These are phyloP conservation scores for Pyrocephalus nanus DNA, from an alignment of 2,797 vertebrate species.

Conservation along the genomic window DNA sequence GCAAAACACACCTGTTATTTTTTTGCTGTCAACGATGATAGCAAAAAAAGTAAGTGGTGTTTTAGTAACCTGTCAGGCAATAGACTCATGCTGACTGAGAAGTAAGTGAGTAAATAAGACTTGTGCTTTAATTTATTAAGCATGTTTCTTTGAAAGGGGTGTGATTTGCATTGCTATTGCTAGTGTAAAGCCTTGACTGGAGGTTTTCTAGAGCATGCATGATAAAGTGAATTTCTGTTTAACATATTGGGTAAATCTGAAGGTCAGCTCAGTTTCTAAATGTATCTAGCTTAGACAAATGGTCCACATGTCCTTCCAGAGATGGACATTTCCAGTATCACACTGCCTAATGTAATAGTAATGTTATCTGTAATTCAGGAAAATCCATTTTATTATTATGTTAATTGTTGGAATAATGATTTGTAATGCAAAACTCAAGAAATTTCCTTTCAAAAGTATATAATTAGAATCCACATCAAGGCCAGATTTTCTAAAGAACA, in stretches of 20 bases:
- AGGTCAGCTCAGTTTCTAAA: neutral
- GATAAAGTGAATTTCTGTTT: neutral
- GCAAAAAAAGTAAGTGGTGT: neutral
- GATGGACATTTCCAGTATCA: neutral
- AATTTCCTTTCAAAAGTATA: neutral
- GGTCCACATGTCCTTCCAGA: accelerated
- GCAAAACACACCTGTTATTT: neutral
- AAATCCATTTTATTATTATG: neutral
- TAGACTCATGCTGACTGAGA: neutral
- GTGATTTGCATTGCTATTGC: neutral
- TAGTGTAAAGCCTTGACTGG: neutral
- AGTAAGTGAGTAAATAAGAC: neutral
- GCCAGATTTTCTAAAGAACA: neutral
- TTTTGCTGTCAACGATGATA: neutral
- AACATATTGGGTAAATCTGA: neutral
- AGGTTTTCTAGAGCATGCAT: neutral
- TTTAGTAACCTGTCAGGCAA: constrained; percentile 11
- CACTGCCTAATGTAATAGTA: neutral
- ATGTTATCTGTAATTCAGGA: neutral
- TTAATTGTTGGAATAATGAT: neutral
- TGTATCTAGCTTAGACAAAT: neutral
- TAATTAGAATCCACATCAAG: neutral
- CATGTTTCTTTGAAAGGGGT: neutral
- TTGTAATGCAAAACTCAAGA: neutral
- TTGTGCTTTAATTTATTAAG: constrained; percentile 36